Base-by-base conservation (phyloP, 2,888 invertebrate genomes). In the Trichopoda pennipes region DNA sequence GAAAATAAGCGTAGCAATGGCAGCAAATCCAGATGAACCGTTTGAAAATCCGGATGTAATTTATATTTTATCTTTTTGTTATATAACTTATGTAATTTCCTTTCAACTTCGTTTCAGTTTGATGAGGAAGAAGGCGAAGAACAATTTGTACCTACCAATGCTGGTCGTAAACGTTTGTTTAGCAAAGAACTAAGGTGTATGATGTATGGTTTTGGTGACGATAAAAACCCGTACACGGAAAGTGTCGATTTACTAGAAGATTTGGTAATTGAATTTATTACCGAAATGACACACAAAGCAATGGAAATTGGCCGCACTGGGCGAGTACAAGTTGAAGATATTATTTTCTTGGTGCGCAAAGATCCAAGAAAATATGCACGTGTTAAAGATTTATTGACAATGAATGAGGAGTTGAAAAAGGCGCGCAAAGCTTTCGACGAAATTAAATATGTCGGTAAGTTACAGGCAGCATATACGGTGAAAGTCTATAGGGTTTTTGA, bases 151-250 rank as follows among this genome's bases (percentile, higher is more conserved):
- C 93, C 93, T 0, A 94, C 94, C 44, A 93, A 94, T 14, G 92
- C 94, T 1, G 96, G 96, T 6, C 93, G 96, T 42, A 97, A 97
- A 90, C 92, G 97, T 56, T 90, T 97, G 2, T 98, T 98, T 86
- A 97, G 97, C 78, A 98, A 98, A 91, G 98, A 98, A 91, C 91
- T 99, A 53, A 93, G 98, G 38, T 97, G 98, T 87, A 99, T 99
- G 99, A 98, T 99, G 98, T 99, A 98, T 91, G 99, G 99, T 0
- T 99, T 99, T 93, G 99, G 99, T 6, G 99, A 99, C 91, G 99
- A 99, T 90, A 98, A 98, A 90, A 99, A 99, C 92, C 99, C 99
- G 0, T 99, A 98, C 88, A 99, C 99, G 1, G 99, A 99, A 92
- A 98, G 98, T 89, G 98, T 99, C 0, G 99, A 99, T 90, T 93